Evolutionary conservation across 2,888 invertebrate species (phyloP), one percentile per base, ranked within the genome.

Genomic region (Cinara cedri): DNA sequence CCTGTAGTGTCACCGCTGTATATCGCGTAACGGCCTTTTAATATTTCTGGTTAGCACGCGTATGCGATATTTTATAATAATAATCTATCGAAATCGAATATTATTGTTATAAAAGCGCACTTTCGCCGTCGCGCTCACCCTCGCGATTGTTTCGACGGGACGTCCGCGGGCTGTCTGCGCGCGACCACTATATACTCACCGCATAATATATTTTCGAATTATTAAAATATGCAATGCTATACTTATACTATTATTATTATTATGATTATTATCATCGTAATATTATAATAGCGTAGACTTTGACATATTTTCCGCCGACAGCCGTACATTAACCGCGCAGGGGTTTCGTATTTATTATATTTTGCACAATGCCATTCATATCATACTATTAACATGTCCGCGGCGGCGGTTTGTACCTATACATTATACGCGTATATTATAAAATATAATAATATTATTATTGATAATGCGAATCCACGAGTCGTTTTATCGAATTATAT

Each of bases 1-100:
- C 63, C 34, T n/a, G n/a, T n/a, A n/a, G n/a, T n/a, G n/a, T 51
- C 51, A 19, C 16, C 19, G 49, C 60, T 21, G 34, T 49, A 55
- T 55, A 70, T 55, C 34, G n/a, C 42, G 54, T 26, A 16, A 19
- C 42, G 54, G 34, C 74, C 60, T 75, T 75, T 75, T 65, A 65
- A 75, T 75, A 75, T 26, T 54, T 65, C 75, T 65, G 54, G 65
- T 65, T 54, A 66, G 65, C 26, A 44, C n/a, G n/a, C n/a, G n/a
- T n/a, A n/a, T n/a, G n/a, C n/a, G n/a, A n/a, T n/a, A n/a, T n/a
- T n/a, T n/a, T n/a, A n/a, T n/a, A n/a, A n/a, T n/a, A n/a, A n/a
- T n/a, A n/a, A n/a, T n/a, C n/a, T 6, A 34, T 34, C 34, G 34
- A 6, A 34, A 24, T 66, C 54, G 75, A 76, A 65, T n/a, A n/a